Evolutionary conservation across 2,113 vertebrate genomes (phyloP), one percentile per base, ranked within the genome.

Genomic region (Phalacrocorax pelagicus): DNA sequence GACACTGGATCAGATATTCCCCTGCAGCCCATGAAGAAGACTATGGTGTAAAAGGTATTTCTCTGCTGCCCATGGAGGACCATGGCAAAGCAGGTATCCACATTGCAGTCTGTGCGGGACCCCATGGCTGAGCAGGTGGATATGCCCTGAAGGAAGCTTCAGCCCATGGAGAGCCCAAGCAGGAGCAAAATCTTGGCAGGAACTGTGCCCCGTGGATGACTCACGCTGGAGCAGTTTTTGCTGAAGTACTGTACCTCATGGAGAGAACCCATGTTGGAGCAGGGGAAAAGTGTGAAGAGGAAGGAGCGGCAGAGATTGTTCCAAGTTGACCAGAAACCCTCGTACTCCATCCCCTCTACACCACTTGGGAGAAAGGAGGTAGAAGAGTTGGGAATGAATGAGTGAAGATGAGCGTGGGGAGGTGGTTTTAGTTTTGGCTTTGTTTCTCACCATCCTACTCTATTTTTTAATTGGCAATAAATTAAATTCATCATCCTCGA

Each of bases 201-300:
- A 88, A 7, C 47, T 80, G 61, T 0, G 0, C 72, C 20, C 42
- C 0, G 0, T 57, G 69, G 32, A 21, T 84, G 40, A 47, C 32
- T 11, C 19, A 0, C 44, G 44, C 54, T 61, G 63, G 22, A 83
- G n/a, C 44, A 57, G n/a, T 20, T 89, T 29, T n/a, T 93, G 44
- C 66, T 88, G 66, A 75, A 88, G 11, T 59, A 51, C 12, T 51
- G 23, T 14, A 29, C 24, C 20, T 22, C 1, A 6, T 0, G 0
- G 81, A 86, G 17, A 69, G 26, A 44, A 83, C 17, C 19, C 4
- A 0, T 47, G 26, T 15, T 58, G 42, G 73, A 85, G 14, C 51
- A 71, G 34, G 19, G 34, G 3, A 21, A 12, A 77, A 47, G 34
- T 5, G 17, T 69, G 46, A 74, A 78, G 54, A 77, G 38, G 30